These are phyloP conservation scores for Styela clava DNA, from an alignment of 23 tunicate species.

Conservation along the genomic window DNA sequence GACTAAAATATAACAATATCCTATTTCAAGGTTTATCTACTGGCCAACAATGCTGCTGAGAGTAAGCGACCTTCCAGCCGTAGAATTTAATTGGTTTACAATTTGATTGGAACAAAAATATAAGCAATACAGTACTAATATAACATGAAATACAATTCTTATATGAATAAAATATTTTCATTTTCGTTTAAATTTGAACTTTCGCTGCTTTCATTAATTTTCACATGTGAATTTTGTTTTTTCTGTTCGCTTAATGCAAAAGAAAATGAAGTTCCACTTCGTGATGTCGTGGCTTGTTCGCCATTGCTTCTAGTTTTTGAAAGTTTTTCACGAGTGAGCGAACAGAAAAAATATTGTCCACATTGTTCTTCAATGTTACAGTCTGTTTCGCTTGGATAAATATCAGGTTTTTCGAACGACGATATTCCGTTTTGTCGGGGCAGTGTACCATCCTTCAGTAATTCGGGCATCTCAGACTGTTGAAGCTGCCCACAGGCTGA, in stretches of 20 bases:
- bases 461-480: conserved; percentile 15
- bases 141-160: too few species aligned
- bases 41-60: too few species aligned
- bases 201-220: neutral
- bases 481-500: neutral
- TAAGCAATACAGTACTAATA: too few species aligned
- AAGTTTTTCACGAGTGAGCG: neutral
- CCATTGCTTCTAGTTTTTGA: neutral
- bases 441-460: conserved; percentile 19
- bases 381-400: conserved; percentile 16
- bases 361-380: conserved; percentile 6
- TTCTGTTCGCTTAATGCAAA: neutral
- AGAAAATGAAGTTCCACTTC: neutral
- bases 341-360: conserved; percentile 23
- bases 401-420: conserved; percentile 20
- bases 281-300: neutral
- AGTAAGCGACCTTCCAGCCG: too few species aligned
- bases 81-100: too few species aligned
- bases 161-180: neutral
- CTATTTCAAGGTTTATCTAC: too few species aligned
- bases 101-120: too few species aligned
- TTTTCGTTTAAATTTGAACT: neutral
- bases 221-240: neutral
- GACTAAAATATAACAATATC: too few species aligned
- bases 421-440: neutral